Conservation (phyloP, 1,140 invertebrate genomes). For the Brachionus angularis region DNA sequence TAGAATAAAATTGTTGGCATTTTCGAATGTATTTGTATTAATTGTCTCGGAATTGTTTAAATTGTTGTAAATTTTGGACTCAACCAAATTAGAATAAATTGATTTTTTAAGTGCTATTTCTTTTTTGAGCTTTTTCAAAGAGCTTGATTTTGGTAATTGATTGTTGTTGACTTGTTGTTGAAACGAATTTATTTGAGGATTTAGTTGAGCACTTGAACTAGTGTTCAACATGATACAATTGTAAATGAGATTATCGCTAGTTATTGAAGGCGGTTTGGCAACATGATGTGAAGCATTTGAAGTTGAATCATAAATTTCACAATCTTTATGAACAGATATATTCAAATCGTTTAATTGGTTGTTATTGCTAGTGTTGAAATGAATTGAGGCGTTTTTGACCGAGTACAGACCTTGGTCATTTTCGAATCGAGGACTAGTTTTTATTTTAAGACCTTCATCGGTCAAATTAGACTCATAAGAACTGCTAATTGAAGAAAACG, state of each 20-base stretch:
- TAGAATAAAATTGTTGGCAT: too few species aligned
- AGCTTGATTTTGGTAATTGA: not conserved
- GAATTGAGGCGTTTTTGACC: constrained; percentile 25
- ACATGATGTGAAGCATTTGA: too few species aligned
- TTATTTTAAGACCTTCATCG: too few species aligned
- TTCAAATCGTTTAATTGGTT: constrained; percentile 2
- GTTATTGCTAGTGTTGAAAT: constrained; percentile 2
- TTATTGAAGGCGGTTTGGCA: not conserved
- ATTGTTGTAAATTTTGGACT: not conserved
- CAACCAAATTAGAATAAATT: not conserved
- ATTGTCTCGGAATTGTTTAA: too few species aligned
- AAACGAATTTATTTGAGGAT: too few species aligned
- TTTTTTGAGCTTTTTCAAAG: constrained; percentile 19
- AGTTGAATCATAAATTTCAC: too few species aligned
- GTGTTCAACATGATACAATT: not conserved
- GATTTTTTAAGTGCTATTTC: constrained; percentile 11
- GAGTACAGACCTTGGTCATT: constrained; percentile 15
- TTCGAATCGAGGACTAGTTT: not conserved
- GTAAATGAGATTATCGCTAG: not conserved
- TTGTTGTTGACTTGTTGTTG: not conserved
- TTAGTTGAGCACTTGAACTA: not conserved
- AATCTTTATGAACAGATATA: not conserved
- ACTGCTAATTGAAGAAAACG: constrained; percentile 1
- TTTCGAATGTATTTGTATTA: not conserved
- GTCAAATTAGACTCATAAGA: constrained; percentile 6